phyloP scores from a whole-genome alignment of 2,797 vertebrate genomes.

The Capromys pilorides region DNA sequence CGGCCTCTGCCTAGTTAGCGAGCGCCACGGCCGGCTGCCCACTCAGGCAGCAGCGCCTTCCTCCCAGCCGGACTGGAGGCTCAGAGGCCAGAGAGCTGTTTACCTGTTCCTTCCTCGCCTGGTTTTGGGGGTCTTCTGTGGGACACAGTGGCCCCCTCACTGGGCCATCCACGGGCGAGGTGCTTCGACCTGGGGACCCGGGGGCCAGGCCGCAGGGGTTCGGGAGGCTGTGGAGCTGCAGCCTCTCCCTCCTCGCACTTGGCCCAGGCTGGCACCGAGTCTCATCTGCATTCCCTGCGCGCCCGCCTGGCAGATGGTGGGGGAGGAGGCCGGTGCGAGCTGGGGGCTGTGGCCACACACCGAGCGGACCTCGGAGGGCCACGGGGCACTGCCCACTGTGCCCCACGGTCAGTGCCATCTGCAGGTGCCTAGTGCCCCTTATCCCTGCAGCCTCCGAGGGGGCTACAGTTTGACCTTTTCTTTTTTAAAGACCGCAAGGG shows the following conservation, averaged over 20 bases:
- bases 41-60: constrained; percentile 59
- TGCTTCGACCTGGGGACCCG: not conserved
- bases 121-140: constrained; percentile 2
- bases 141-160: not conserved
- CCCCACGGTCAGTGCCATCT: not conserved
- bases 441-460: not conserved
- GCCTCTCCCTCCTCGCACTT: constrained; percentile 73
- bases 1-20: constrained; percentile 30
- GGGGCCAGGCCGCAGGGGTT: not conserved
- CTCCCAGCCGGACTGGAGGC: constrained; percentile 61
- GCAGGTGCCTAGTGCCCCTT: not conserved
- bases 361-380: constrained; percentile 50
- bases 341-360: constrained; percentile 72
- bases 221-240: constrained; percentile 53
- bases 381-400: not conserved
- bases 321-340: constrained; percentile 79
- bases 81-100: constrained; percentile 42
- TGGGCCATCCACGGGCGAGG: not conserved
- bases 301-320: constrained; percentile 81
- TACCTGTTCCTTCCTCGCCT: constrained; percentile 41
- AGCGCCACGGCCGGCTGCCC: constrained; percentile 55
- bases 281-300: constrained; percentile 80
- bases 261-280: constrained; percentile 80
- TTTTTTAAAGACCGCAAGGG: constrained; percentile 37
- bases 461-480: constrained; percentile 60